Percentiles rank a stretch among this genome's conserved stretches.
Conservation (phyloP, 1,140 invertebrate species). For the Aphaenogaster rudis region DNA sequence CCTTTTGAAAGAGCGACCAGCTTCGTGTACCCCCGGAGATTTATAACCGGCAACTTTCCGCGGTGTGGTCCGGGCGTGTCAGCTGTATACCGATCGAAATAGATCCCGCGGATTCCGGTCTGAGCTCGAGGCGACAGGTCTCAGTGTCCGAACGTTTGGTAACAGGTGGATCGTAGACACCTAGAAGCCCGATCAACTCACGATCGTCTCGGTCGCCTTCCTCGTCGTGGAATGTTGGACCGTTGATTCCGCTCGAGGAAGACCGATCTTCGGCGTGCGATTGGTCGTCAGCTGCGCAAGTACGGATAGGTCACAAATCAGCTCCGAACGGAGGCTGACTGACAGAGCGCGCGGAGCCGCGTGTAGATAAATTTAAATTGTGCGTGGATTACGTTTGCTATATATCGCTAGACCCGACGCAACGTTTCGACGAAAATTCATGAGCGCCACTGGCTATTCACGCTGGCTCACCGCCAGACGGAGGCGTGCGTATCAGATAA, state of each 20-base stretch:
- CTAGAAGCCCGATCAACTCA: slow-evolving; percentile 27
- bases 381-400: slow-evolving; percentile 74
- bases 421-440: slow-evolving; percentile 63
- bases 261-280: slow-evolving; percentile 81
- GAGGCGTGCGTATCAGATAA: slow-evolving; percentile 32
- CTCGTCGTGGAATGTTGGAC: slow-evolving; percentile 74
- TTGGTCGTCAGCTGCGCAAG: slow-evolving; percentile 81
- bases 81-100: slow-evolving; percentile 73
- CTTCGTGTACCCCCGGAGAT: slow-evolving; percentile 55
- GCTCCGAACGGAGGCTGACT: slow-evolving; percentile 79
- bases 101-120: slow-evolving; percentile 57
- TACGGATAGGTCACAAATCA: slow-evolving; percentile 84
- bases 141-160: slow-evolving; percentile 65
- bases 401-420: slow-evolving; percentile 9
- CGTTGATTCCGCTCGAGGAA: slow-evolving; percentile 80
- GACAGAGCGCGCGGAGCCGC: slow-evolving; percentile 80
- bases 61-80: slow-evolving; percentile 59
- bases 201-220: slow-evolving; percentile 19
- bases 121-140: slow-evolving; percentile 45
- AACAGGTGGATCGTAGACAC: slow-evolving; percentile 78
- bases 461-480: slow-evolving; percentile 57
- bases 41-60: slow-evolving; percentile 59
- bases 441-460: slow-evolving; percentile 66
- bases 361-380: slow-evolving; percentile 86
- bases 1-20: slow-evolving; percentile 64